These are phyloP conservation scores for Elephantulus edwardii DNA, from an alignment of 2,113 vertebrate genomes.

Conservation along the genomic window DNA sequence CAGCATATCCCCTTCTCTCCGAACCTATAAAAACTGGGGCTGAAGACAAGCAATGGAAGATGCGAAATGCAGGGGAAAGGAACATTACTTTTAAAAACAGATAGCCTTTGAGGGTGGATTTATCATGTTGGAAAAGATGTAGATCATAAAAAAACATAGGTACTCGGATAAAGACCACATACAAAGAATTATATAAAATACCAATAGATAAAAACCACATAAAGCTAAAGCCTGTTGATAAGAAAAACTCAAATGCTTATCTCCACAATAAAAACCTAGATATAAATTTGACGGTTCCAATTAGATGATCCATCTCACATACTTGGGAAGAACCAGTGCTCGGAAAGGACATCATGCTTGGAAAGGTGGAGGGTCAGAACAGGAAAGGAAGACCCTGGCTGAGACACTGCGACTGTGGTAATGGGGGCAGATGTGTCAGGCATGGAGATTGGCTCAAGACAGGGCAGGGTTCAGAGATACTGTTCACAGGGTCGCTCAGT, in stretches of 20 bases:
- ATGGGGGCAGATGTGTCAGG: too few relatives aligned
- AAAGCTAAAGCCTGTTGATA: constrained; percentile 14
- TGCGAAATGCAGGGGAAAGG: background rate
- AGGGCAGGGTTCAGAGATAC: too few relatives aligned
- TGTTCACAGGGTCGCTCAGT: too few relatives aligned
- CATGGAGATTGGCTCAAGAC: too few relatives aligned
- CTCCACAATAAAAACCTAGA: background rate
- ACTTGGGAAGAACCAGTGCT: too few relatives aligned
- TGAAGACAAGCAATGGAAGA: background rate
- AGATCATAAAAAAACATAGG: background rate
- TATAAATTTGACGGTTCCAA: background rate
- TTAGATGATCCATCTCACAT: background rate
- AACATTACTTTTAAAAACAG: background rate
- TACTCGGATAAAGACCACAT: background rate
- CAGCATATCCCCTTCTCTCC: background rate
- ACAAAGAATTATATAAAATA: constrained; percentile 4
- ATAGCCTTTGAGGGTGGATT: constrained; percentile 33
- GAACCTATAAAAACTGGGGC: background rate
- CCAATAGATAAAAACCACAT: background rate
- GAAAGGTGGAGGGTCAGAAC: too few relatives aligned
- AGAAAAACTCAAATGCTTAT: background rate
- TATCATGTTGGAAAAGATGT: constrained; percentile 20
- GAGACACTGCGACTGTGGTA: too few relatives aligned
- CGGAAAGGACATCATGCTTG: too few relatives aligned
- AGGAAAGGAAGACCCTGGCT: too few relatives aligned